Base-by-base conservation (phyloP, 2,888 invertebrate genomes). In the Rhagium mordax region DNA sequence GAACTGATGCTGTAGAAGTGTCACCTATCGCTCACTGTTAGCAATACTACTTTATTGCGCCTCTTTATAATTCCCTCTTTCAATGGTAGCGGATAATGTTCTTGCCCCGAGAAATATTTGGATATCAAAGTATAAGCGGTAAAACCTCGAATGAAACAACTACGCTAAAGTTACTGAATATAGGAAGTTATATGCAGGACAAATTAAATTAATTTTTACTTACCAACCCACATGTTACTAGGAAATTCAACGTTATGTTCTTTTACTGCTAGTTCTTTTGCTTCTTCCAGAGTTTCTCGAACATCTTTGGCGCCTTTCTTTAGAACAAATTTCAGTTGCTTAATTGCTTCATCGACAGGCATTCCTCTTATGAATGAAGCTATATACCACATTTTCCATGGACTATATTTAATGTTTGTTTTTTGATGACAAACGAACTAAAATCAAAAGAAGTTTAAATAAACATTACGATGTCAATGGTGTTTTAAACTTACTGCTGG, bases 171-270 rank as follows among this genome's bases (percentile, higher is more conserved):
- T n/a, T n/a, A n/a, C n/a, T n/a, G n/a, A n/a, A n/a, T n/a, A n/a
- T n/a, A n/a, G n/a, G n/a, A n/a, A n/a, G n/a, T n/a, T n/a, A n/a
- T n/a, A n/a, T n/a, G n/a, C n/a, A n/a, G n/a, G n/a, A n/a, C n/a
- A n/a, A n/a, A n/a, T n/a, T n/a, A n/a, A n/a, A n/a, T n/a, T n/a
- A n/a, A n/a, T 41, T 41, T 55, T n/a, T 82, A 91, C 92, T 89
- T 88, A 95, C 95, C 94, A 89, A 99, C 92, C 98, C 98, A 99
- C 73, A 99, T 89, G 89, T 99, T 98, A 84, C 96, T 97, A 84
- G 92, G 94, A 87, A 93, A 99, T 88, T 99, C 98, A 7, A 99
- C 97, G 90, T 98, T 95, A 83, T 98, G 97, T 49, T 94, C 89
- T 79, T 92, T 91, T 0, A 97, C 93, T 51, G 98, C 98, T 80